A percentile compares a stretch with the other conserved stretches of the same genome.
Conservation (phyloP, 2,797 vertebrate species). For the Micrastur ruficollis region DNA sequence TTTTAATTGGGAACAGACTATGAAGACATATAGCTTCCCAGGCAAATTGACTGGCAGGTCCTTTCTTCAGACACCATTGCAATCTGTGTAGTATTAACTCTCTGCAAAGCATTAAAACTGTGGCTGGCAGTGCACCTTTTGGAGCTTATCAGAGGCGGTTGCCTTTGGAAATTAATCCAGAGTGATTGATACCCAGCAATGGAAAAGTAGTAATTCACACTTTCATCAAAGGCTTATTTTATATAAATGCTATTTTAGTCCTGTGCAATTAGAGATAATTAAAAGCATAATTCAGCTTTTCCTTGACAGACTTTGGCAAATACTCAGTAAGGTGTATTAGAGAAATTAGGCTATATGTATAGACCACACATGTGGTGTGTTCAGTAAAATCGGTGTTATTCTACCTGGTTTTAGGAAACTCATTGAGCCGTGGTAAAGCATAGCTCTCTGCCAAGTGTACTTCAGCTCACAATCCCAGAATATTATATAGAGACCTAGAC, state of each 20-base stretch:
- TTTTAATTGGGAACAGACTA: conserved; percentile 53
- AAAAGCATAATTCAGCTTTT: background rate
- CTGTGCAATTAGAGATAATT: background rate
- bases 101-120: background rate
- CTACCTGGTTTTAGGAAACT: background rate
- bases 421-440: background rate
- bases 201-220: background rate
- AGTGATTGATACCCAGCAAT: background rate
- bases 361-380: background rate
- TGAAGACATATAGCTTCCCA: background rate
- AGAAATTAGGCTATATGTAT: background rate
- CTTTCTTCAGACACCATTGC: background rate
- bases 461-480: background rate
- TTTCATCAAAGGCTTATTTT: background rate
- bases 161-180: background rate
- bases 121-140: background rate
- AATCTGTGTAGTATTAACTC: background rate
- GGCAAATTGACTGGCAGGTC: background rate
- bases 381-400: background rate
- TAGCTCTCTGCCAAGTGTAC: background rate
- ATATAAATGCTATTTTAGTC: background rate
- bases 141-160: background rate
- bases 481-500: background rate
- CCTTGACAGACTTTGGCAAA: background rate
- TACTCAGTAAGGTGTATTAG: background rate